Evolutionary conservation across 2,797 vertebrate species (phyloP).

Genomic region (Syncerus caffer): DNA sequence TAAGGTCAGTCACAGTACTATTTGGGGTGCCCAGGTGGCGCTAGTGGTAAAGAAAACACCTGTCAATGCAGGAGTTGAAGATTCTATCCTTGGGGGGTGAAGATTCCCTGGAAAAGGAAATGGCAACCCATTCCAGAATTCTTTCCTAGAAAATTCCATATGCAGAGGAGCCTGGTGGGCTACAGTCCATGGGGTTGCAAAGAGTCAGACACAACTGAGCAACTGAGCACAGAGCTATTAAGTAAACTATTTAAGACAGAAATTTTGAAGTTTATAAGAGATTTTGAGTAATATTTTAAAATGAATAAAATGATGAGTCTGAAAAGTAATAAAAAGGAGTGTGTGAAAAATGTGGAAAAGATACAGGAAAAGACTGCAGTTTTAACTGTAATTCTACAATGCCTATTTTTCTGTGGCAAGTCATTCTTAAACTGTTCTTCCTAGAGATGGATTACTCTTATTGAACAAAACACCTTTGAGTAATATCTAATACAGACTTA

Average conservation of each 20-base stretch:
- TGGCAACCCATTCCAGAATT: not conserved
- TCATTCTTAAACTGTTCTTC: not conserved
- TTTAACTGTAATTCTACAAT: not conserved
- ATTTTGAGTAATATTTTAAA: not conserved
- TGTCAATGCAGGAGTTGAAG: not conserved
- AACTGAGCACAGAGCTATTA: not conserved
- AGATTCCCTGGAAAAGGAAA: not conserved
- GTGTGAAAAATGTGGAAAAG: not conserved
- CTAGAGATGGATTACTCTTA: not conserved
- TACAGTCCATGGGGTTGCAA: not conserved
- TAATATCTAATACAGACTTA: not conserved
- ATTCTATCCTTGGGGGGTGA: not conserved
- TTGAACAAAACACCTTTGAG: not conserved
- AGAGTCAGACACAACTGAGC: not conserved
- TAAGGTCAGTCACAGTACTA: not conserved
- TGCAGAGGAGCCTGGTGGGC: not conserved
- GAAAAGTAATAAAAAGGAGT: not conserved
- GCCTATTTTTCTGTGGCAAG: not conserved
- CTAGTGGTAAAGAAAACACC: not conserved
- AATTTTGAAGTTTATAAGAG: not conserved
- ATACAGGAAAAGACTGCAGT: not conserved
- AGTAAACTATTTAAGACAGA: not conserved
- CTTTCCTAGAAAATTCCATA: not conserved
- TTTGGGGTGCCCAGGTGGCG: not conserved
- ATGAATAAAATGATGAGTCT: conserved; percentile 23